Conservation (phyloP, 2,797 vertebrate species). For the Siniperca undulata region DNA sequence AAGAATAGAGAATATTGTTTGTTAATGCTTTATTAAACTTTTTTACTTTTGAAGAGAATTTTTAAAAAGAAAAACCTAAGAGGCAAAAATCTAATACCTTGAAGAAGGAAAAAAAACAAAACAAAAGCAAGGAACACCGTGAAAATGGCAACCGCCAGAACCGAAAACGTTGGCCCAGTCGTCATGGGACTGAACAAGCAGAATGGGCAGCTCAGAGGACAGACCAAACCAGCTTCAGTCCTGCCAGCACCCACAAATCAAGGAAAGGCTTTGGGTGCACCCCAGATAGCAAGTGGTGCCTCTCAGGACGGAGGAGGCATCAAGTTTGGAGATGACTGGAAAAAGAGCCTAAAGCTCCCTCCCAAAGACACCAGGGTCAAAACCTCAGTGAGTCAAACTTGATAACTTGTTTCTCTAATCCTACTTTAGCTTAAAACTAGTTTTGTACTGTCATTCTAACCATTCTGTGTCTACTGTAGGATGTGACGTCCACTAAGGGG, state of each 20-base stretch:
- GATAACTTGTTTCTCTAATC: background rate
- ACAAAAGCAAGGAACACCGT: slow-evolving; percentile 24
- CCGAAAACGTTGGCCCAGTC: slow-evolving; percentile 81
- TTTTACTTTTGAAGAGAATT: slow-evolving; percentile 82
- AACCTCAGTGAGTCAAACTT: slow-evolving; percentile 83
- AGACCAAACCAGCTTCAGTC: slow-evolving; percentile 79
- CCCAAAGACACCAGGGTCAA: slow-evolving; percentile 86
- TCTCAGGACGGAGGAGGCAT: slow-evolving; percentile 83
- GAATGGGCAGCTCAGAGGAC: slow-evolving; percentile 87
- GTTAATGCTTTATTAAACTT: slow-evolving; percentile 84
- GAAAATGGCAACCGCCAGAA: slow-evolving; percentile 85
- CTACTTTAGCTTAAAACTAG: accelerated
- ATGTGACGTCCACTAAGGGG: slow-evolving; percentile 89
- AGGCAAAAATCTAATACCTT: slow-evolving; percentile 70
- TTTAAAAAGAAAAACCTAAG: slow-evolving; percentile 74
- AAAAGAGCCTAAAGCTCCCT: slow-evolving; percentile 86
- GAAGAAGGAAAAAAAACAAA: slow-evolving; percentile 38
- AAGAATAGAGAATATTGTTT: slow-evolving; percentile 81
- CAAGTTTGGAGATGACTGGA: slow-evolving; percentile 89
- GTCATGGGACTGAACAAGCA: slow-evolving; percentile 87
- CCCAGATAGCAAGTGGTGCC: slow-evolving; percentile 72
- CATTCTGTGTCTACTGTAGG: slow-evolving; percentile 65
- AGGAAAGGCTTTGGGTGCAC: slow-evolving; percentile 72
- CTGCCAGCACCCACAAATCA: slow-evolving; percentile 73
- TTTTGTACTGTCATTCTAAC: slow-evolving; percentile 4